Evolutionary conservation across 2,797 vertebrate genomes (phyloP), one percentile per base, ranked within the genome.

Genomic region (Danio albolineatus): DNA sequence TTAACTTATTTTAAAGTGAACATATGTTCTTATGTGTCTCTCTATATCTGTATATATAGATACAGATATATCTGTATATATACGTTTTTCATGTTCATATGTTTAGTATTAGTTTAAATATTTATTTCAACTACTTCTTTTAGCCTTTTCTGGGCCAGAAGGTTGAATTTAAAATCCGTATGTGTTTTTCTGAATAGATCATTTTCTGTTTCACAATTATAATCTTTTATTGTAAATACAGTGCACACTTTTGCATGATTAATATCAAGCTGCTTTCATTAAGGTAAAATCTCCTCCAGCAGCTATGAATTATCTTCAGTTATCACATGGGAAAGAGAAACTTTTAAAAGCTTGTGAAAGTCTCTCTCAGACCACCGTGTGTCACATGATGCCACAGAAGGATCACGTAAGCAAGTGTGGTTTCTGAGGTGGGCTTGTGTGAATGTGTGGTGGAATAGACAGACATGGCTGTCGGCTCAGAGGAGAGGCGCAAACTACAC

Each of bases 401-500:
- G 71, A 80, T 75, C 73, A 77, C 38, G 17, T 57, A 21, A 65
- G 78, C 76, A 77, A 83, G 81, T 89, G 89, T 79, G 90, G 88
- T 86, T 91, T 89, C 70, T 80, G 76, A 87, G 62, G 82, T 82
- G 77, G 81, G 76, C 83, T 79, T 78, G 83, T 84, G 89, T 76
- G 84, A 86, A 81, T 61, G 71, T 87, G 84, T 16, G 85, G 86
- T 84, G 28, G 28, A 28, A 59, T 78, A 75, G 84, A 82, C 84
- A 82, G 89, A 87, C 83, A 62, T 48, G 72, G 75, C 69, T 91
- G 89, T 88, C 61, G 74, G 84, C 79, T 89, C 86, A 83, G 82
- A 88, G 72, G 76, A 83, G 83, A 84, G 56, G 78, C 86, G 86
- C 88, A 91, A 89, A 85, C 88, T 85, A 81, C 88, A 89, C 88